A percentile compares a stretch with the other conserved stretches of the same genome.
Conservation (phyloP, 2,888 invertebrate genomes). For the Protodeltote pygarga region DNA sequence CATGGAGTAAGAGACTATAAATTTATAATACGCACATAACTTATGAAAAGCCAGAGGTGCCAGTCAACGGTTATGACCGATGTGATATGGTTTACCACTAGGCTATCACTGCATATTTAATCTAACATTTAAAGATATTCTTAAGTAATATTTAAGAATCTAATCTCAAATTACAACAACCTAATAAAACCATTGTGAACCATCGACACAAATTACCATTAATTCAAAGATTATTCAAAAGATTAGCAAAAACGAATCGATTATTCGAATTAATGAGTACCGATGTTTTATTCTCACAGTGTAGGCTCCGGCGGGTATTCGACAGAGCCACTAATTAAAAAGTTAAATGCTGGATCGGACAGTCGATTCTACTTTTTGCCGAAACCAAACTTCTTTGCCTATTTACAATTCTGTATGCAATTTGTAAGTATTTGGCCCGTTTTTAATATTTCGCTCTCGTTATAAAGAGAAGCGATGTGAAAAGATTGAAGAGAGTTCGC, state of each 20-base stretch:
- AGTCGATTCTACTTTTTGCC: constrained; percentile 69
- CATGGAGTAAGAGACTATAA: no score
- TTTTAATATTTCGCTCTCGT: constrained; percentile 16
- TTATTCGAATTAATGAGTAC: constrained; percentile 49
- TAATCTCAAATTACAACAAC: constrained; percentile 17
- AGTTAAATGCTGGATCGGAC: constrained; percentile 74
- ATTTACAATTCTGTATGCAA: constrained; percentile 41
- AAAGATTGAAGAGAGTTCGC: constrained; percentile 14
- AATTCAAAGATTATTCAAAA: constrained; percentile 35
- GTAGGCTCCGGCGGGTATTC: constrained; percentile 19
- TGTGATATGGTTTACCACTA: no score
- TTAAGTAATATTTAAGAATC: no score
- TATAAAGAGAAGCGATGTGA: neutral
- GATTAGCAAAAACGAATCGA: constrained; percentile 45
- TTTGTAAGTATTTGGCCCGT: constrained; percentile 27
- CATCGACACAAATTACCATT: constrained; percentile 25
- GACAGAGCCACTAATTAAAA: constrained; percentile 74
- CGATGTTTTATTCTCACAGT: constrained; percentile 46
- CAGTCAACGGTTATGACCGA: no score
- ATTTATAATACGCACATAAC: no score
- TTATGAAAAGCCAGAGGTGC: no score
- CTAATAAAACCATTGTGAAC: constrained; percentile 8
- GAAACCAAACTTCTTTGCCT: constrained; percentile 33
- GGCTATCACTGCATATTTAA: no score
- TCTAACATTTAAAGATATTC: no score